Evolutionary conservation across 2,797 vertebrate species (phyloP), one percentile per base, ranked within the genome.

Genomic region (Pangasius djambal): DNA sequence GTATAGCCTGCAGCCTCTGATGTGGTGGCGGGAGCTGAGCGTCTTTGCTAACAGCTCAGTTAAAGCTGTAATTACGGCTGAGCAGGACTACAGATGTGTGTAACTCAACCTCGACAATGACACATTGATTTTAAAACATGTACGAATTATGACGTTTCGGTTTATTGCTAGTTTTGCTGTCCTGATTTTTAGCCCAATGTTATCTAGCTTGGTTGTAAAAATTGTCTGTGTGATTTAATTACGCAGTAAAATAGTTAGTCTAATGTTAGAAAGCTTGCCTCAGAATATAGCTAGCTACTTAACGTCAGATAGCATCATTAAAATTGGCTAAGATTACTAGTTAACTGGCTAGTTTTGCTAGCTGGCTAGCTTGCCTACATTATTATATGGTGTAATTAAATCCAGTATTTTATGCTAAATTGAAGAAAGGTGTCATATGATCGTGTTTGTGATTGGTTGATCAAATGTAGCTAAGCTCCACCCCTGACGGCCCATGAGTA

Each of bases 1-100:
- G 65, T 88, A 20, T 77, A 67, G 83, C 74, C 52, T 37, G 55
- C 37, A 15, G 69, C 22, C 69, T 84, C 57, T 88, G 70, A 84
- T 85, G 87, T 88, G 72, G 88, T 59, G 34, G 70, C 6, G 44
- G 83, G 31, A 79, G n/a, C 59, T 79, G 55, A 67, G 74, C 16
- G 4, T 44, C 83, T 85, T 67, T 67, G 83, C 83, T 85, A 88
- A 79, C 72, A 28, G 72, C 82, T 65, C 31, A 22, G 48, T 61
- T 34, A 18, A 69, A 85, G 61, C 34, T 81, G 50, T 79, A 69
- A 70, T 89, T 86, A 86, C 2, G 25, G 50, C 44, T 34, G 31
- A 84, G 31, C 44, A 50, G 37, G 67, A 70, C 69, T 83, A 55
- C 0, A 50, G 18, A 55, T 22, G 65, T 69, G 18, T 82, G 52